Percentiles rank a stretch among this genome's conserved stretches.
phyloP scores from a whole-genome alignment of 30 jellyfish, hydroid and myxozoan species.

The Chrysaora quinquecirrha region DNA sequence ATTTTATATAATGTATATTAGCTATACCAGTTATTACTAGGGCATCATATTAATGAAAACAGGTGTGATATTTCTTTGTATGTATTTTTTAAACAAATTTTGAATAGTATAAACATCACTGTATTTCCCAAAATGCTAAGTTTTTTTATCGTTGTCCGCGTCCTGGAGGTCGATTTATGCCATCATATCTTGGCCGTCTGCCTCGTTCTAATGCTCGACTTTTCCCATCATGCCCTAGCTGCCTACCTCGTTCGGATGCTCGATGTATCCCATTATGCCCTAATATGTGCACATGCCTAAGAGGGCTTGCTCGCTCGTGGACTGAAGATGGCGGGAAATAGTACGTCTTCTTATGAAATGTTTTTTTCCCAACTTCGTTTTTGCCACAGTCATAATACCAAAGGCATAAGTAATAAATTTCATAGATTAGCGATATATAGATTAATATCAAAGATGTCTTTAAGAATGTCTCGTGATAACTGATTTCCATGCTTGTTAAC shows the following conservation, averaged over 20 bases:
- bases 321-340: not conserved
- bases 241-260: not conserved
- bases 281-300: not conserved
- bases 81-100: no score
- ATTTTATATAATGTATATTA: no score
- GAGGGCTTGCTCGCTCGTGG: not conserved
- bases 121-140: no score
- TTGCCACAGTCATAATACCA: not conserved
- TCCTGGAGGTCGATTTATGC: no score
- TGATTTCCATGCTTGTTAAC: not conserved
- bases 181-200: no score
- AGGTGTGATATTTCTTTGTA: no score
- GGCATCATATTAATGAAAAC: no score
- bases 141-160: no score
- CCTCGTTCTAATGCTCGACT: no score
- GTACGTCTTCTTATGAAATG: not conserved
- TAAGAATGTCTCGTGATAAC: not conserved
- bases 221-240: not conserved
- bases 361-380: not conserved
- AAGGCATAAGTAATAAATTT: not conserved
- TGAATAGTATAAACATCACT: no score
- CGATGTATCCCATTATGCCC: slow-evolving; percentile 10
- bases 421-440: not conserved
- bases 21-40: no score
- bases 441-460: not conserved